Evolutionary conservation across 1,140 invertebrate genomes (phyloP), one percentile per base, ranked within the genome.

Genomic region (Saccostrea echinata): DNA sequence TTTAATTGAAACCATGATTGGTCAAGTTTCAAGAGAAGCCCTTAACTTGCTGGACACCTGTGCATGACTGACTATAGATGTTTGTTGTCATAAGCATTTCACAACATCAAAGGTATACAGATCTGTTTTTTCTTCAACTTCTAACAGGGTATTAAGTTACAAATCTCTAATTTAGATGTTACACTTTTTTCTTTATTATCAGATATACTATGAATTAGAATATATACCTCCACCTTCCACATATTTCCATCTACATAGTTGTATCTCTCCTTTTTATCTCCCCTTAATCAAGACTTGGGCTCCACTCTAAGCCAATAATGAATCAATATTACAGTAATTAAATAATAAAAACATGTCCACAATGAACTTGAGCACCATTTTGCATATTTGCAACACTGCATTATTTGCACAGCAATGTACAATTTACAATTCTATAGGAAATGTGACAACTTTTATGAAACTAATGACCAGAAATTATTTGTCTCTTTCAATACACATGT

Each of bases 381-480:
- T 9, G 6, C 9, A 43, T 43, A 43, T 43, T 43, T 6, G 35
- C 43, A 43, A 43, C 43, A 43, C 43, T 9, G 16, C 12, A 27
- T 30, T 76, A 30, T 76, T n/a, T 61, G 18, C 55, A n/a, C 18
- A 61, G 68, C 13, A 27, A 13, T 76, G 30, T 30, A 30, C 24
- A 76, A 76, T 30, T 76, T 24, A 30, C 68, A 76, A 30, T 18
- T 76, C 11, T 13, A 76, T 11, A 76, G 30, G 55, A 76, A 76
- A 76, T 30, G 13, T 33, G 27, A 76, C 68, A 76, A 33, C 6
- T 13, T 16, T 1, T 13, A 30, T 30, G 68, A 30, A 30, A 76
- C 68, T 30, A 76, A 76, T 76, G 68, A 76, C 30, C 30, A 30
- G 13, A 76, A 76, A 76, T 76, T 27, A 35, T 18, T 76, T 76